Percentiles rank a stretch among this genome's conserved stretches.
Conservation (phyloP, 2,888 invertebrate genomes). For the Synanthedon myopaeformis region DNA sequence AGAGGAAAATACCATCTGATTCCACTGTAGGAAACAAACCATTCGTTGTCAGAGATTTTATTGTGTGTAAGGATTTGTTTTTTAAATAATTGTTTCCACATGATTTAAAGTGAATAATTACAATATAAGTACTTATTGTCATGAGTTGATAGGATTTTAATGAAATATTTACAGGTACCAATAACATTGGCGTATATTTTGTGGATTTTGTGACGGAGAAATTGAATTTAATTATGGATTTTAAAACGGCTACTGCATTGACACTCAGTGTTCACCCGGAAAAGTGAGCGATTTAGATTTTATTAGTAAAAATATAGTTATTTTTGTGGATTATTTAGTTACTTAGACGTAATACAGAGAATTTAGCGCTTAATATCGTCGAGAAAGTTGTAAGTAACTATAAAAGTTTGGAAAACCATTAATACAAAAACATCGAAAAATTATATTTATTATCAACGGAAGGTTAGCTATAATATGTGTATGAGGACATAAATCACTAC, state of each 20-base stretch:
- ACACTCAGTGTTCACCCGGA: constrained; percentile 62
- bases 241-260: constrained; percentile 38
- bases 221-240: constrained; percentile 43
- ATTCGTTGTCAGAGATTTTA: constrained; percentile 67
- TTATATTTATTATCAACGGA: too few relatives aligned
- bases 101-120: not conserved
- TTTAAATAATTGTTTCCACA: too few relatives aligned
- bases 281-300: constrained; percentile 35
- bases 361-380: too few relatives aligned
- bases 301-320: too few relatives aligned
- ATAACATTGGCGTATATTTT: constrained; percentile 55
- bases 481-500: too few relatives aligned
- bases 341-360: too few relatives aligned
- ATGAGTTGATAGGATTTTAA: not conserved
- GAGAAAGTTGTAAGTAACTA: too few relatives aligned
- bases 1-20: constrained; percentile 53
- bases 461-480: too few relatives aligned
- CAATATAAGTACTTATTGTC: too few relatives aligned
- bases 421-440: too few relatives aligned
- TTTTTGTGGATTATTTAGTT: too few relatives aligned
- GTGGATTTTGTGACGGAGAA: constrained; percentile 63
- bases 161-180: constrained; percentile 32
- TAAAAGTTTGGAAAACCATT: too few relatives aligned
- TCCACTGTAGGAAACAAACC: constrained; percentile 53
- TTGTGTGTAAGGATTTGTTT: constrained; percentile 55